Percentiles rank a stretch among this genome's conserved stretches.
Conservation (phyloP, 2,888 invertebrate genomes). For the Agrotis puta region DNA sequence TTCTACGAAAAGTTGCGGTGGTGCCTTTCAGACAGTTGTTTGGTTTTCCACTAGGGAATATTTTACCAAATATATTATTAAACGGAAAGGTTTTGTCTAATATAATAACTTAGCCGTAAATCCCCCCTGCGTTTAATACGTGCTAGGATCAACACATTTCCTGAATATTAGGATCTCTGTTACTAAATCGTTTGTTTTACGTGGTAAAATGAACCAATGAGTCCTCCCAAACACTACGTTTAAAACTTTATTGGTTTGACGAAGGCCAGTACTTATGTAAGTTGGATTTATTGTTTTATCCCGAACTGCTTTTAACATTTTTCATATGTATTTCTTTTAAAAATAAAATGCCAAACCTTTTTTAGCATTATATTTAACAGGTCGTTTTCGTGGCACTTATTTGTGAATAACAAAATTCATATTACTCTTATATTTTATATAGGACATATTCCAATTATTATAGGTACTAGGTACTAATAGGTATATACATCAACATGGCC, state of each 20-base stretch:
- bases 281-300: not conserved
- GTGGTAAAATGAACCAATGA: too few species aligned
- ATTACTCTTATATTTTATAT: not conserved
- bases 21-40: constrained; percentile 6
- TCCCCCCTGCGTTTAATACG: constrained; percentile 33
- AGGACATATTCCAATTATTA: not conserved
- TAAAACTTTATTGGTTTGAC: not conserved
- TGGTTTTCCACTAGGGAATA: constrained; percentile 12
- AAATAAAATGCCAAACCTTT: constrained; percentile 2
- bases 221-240: too few species aligned
- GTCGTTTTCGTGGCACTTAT: not conserved
- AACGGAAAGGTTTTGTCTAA: constrained; percentile 26
- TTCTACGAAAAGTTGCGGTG: constrained; percentile 15
- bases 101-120: constrained; percentile 29
- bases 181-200: too few species aligned
- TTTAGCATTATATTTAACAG: not conserved
- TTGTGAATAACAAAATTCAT: not conserved
- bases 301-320: not conserved
- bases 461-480: not conserved
- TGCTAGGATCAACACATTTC: constrained; percentile 43
- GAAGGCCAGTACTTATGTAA: not conserved
- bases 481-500: too few species aligned
- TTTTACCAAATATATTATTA: constrained; percentile 23
- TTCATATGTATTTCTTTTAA: not conserved
- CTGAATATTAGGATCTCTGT: constrained; percentile 11